Conservation (phyloP, 92 coral and sea anemone genomes). For the Zoanthus gigantus region DNA sequence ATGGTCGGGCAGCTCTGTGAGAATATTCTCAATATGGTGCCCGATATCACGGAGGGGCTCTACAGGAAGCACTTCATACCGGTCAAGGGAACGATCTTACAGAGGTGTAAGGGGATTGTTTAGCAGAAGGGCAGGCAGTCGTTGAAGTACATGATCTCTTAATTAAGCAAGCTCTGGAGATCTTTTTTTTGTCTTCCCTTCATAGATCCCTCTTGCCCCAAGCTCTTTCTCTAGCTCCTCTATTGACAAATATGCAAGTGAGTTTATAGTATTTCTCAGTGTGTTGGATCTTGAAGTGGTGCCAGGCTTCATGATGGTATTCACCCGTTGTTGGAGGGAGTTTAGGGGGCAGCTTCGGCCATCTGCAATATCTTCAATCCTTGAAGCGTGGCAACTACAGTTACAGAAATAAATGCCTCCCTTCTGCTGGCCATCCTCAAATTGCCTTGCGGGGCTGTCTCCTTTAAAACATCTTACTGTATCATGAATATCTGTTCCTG, state of each 20-base stretch:
- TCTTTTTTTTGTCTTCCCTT: slow-evolving; percentile 59
- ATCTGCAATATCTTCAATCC: slow-evolving; percentile 47
- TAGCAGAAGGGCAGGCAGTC: slow-evolving; percentile 63
- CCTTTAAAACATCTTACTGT: slow-evolving; percentile 53
- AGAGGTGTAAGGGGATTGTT: slow-evolving; percentile 57
- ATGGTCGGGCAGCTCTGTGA: slow-evolving; percentile 60
- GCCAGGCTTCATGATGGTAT: slow-evolving; percentile 30
- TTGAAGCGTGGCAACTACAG: slow-evolving; percentile 34
- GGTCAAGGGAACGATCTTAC: slow-evolving; percentile 48
- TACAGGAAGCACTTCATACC: slow-evolving; percentile 62
- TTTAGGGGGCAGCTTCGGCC: slow-evolving; percentile 46
- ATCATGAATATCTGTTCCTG: slow-evolving; percentile 12
- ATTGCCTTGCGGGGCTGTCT: slow-evolving; percentile 61
- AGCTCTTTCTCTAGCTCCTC: slow-evolving; percentile 52
- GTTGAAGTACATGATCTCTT: slow-evolving; percentile 55
- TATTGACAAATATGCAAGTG: slow-evolving; percentile 40
- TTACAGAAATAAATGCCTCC: slow-evolving; percentile 58
- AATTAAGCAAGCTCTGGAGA: slow-evolving; percentile 43
- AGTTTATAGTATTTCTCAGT: slow-evolving; percentile 30
- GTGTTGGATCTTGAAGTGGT: slow-evolving; percentile 29
- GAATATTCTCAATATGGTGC: slow-evolving; percentile 59
- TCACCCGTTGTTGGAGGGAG: slow-evolving; percentile 38
- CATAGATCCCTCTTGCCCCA: slow-evolving; percentile 52
- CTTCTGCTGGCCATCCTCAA: slow-evolving; percentile 68
- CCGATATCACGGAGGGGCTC: slow-evolving; percentile 56